Evolutionary conservation across 2,797 vertebrate genomes (phyloP).

Genomic region (Rhodeus uyekii): DNA sequence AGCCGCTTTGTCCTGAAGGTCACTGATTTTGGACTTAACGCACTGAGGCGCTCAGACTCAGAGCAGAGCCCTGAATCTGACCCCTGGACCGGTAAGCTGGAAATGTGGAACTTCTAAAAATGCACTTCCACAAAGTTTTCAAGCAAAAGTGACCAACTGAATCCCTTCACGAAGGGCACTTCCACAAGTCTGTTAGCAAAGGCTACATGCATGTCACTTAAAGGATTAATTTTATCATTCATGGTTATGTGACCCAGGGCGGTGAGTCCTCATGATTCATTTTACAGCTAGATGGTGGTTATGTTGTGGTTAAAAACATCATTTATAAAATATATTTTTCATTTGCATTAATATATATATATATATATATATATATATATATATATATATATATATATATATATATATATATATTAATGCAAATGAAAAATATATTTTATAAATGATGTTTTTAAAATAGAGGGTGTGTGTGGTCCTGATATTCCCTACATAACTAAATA

Average conservation of each 20-base stretch:
- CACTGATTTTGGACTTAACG: slow-evolving; percentile 58
- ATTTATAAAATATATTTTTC: too few relatives aligned
- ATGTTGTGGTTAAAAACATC: too few relatives aligned
- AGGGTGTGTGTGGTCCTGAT: too few relatives aligned
- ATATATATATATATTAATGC: too few relatives aligned
- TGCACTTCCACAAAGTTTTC: too few relatives aligned
- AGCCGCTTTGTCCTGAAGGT: slow-evolving; percentile 63
- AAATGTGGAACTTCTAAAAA: neutral
- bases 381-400: too few relatives aligned
- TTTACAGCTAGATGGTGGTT: neutral
- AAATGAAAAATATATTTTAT: too few relatives aligned
- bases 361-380: too few relatives aligned
- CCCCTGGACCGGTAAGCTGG: slow-evolving; percentile 52
- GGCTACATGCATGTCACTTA: neutral
- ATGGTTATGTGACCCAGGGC: neutral
- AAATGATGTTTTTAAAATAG: too few relatives aligned
- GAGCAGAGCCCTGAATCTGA: slow-evolving; percentile 2
- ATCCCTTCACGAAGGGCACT: neutral
- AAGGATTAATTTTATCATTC: neutral
- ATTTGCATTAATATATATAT: too few relatives aligned
- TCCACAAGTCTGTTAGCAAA: neutral
- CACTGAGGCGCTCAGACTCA: slow-evolving; percentile 44
- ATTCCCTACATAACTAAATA: too few relatives aligned
- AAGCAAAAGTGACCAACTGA: neutral
- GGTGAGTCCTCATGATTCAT: neutral